These are phyloP conservation scores for Pedetes capensis DNA, from an alignment of 2,113 vertebrate genomes.

Conservation along the genomic window DNA sequence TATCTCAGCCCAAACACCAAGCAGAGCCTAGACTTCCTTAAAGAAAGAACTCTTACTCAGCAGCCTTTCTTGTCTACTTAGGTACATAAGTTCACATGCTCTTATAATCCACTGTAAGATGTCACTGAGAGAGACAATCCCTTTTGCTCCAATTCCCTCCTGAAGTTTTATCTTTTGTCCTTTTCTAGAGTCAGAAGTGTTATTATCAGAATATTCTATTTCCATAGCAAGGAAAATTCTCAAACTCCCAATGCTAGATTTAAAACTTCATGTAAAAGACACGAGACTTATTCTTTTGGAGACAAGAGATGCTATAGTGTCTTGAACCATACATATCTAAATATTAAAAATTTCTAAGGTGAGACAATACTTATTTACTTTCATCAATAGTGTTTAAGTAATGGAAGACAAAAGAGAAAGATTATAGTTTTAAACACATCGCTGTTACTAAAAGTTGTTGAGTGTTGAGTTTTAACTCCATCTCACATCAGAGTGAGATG, in stretches of 20 bases:
- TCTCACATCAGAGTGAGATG: neutral
- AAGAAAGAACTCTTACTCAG: conserved; percentile 65
- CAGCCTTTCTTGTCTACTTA: neutral
- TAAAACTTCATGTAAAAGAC: neutral
- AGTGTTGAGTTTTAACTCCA: too few relatives aligned
- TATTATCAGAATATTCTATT: neutral
- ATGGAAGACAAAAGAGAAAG: conserved; percentile 7
- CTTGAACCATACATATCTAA: neutral
- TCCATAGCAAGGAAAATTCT: neutral
- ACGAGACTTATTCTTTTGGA: neutral
- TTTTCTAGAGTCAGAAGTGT: neutral
- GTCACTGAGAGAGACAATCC: neutral
- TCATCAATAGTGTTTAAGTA: conserved; percentile 25
- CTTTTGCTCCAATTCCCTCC: neutral
- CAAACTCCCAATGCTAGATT: neutral
- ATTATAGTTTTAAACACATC: neutral
- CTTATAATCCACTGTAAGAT: neutral
- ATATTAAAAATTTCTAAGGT: conserved; percentile 37
- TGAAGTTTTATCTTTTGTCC: neutral
- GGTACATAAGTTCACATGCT: conserved; percentile 29
- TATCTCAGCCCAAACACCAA: conserved; percentile 80
- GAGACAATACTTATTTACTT: neutral
- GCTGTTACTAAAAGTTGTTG: conserved; percentile 43
- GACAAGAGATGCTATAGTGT: neutral
- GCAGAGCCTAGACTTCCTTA: conserved; percentile 78